These are phyloP conservation scores for Ormyrus pomaceus DNA, from an alignment of 2,888 invertebrate genomes.

Conservation along the genomic window DNA sequence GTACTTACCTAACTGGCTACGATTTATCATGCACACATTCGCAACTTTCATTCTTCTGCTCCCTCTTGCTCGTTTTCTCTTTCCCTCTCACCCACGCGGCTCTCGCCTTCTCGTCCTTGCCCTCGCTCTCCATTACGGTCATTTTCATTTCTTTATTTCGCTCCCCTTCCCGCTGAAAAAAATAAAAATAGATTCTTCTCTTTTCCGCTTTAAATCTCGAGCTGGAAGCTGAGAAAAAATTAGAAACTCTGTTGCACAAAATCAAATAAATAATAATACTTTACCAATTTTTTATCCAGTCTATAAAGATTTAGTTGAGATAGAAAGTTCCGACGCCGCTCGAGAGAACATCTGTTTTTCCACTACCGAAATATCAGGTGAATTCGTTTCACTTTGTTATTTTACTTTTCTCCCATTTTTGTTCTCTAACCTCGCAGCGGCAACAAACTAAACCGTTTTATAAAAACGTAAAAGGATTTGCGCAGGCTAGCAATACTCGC, in stretches of 20 bases:
- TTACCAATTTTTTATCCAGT: too few relatives aligned
- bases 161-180: conserved; percentile 29
- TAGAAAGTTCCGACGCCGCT: too few relatives aligned
- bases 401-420: too few relatives aligned
- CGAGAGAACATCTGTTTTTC: too few relatives aligned
- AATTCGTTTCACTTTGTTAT: too few relatives aligned
- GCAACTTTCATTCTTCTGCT: conserved; percentile 56
- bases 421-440: conserved; percentile 6
- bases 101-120: conserved; percentile 45
- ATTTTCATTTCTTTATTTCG: conserved; percentile 45
- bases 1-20: conserved; percentile 70
- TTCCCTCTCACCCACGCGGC: background rate
- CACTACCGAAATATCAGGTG: too few relatives aligned
- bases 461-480: conserved; percentile 69
- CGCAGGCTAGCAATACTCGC: conserved; percentile 22
- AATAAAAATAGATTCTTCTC: conserved; percentile 30
- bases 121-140: conserved; percentile 48
- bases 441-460: conserved; percentile 66
- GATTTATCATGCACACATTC: conserved; percentile 72
- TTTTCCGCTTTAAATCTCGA: conserved; percentile 19
- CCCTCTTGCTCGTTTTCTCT: background rate
- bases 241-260: too few relatives aligned
- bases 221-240: conserved; percentile 35
- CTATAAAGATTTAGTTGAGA: too few relatives aligned
- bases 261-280: too few relatives aligned